phyloP scores from a whole-genome alignment of 1,140 invertebrate genomes.

The Penaeus vannamei region DNA sequence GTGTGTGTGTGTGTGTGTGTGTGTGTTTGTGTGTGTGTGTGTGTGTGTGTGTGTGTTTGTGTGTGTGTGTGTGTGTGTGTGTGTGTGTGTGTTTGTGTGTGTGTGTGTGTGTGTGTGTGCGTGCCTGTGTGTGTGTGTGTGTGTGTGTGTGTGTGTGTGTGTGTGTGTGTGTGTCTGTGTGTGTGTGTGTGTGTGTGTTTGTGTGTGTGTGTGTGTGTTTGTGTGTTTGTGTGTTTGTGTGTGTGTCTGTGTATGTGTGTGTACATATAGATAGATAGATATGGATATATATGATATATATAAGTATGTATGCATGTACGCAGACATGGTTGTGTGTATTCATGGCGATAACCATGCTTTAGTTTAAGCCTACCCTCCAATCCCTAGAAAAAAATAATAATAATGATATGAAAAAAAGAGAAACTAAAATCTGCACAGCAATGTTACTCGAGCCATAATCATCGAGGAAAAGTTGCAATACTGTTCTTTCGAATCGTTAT shows the following conservation, averaged over 20 bases:
- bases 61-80: background rate
- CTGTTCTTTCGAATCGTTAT: too few relatives aligned
- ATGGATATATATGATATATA: constrained; percentile 23
- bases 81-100: background rate
- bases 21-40: background rate
- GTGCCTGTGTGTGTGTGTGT: background rate
- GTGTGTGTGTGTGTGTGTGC: background rate
- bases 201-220: background rate
- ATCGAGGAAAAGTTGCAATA: too few relatives aligned
- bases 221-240: background rate
- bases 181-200: background rate
- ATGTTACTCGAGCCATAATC: too few relatives aligned
- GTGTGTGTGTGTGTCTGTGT: background rate
- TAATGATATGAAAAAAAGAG: too few relatives aligned
- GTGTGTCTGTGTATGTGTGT: background rate
- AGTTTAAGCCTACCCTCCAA: too few relatives aligned
- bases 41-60: background rate
- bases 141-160: background rate
- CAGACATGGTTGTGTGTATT: too few relatives aligned
- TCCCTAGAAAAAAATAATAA: too few relatives aligned
- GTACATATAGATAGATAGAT: background rate
- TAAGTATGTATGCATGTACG: constrained; percentile 5
- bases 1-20: background rate
- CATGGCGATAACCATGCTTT: too few relatives aligned
- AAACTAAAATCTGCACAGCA: too few relatives aligned